Base-by-base conservation (phyloP, 2,113 vertebrate genomes). In the Camelus dromedarius region DNA sequence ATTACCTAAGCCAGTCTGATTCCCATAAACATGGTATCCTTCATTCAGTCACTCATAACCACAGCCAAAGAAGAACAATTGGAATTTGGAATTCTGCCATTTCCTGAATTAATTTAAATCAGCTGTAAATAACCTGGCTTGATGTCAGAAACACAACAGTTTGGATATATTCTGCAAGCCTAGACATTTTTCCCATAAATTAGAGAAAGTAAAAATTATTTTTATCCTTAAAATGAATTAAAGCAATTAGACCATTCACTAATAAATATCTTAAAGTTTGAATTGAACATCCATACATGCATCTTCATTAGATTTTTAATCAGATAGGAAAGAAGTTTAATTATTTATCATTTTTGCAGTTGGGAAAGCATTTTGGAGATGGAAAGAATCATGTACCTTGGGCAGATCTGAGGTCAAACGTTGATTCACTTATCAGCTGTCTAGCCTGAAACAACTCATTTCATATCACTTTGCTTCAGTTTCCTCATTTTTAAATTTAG, bases 201-300 rank as follows among this genome's bases (percentile, higher is more conserved):
- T 92, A 91, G 7, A 80, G 67, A 15, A 82, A 95, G 5, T 81
- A 1, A 77, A 73, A 66, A 46, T 83, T 70, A 77, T 76, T 81
- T 96, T 87, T 93, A 60, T 48, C 14, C 9, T 54, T 64, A 42
- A 93, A 96, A 85, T 35, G 1, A 96, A 85, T 96, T 96, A 79
- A 82, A 60, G 30, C 2, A 85, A 75, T 58, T 85, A 64, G 15
- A 35, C 26, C 30, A 73, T 72, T 82, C 13, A 90, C 24, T 84
- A 85, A 79, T 2, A 62, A 93, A 69, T 8, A 93, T 69, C 8
- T 73, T 86, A 62, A 81, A 77, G 6, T 73, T 97, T 75, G 6
- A 91, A 66, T 84, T 95, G 69, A 96, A 66, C 6, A 66, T 38
- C 6, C 16, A 20, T 66, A 5, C 2, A 52, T 72, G 6, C 20